Conservation (phyloP, 2,797 vertebrate species). For the Chaunax sp. region DNA sequence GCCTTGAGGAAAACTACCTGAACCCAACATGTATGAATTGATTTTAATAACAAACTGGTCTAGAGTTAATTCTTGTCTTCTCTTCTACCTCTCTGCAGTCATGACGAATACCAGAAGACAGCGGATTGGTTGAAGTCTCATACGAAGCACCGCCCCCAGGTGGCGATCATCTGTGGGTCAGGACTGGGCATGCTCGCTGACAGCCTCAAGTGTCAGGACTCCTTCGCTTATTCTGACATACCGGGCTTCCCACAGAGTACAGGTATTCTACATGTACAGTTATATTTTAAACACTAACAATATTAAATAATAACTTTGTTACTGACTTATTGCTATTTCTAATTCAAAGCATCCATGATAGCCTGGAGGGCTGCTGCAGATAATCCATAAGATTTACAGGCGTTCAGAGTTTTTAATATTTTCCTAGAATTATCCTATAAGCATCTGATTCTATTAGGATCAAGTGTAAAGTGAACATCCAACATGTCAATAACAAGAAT, state of each 20-base stretch:
- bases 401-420: too few species aligned
- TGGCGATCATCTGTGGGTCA: conserved; percentile 88
- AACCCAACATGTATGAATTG: neutral
- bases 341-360: too few species aligned
- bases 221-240: conserved; percentile 84
- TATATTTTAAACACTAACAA: neutral
- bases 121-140: conserved; percentile 85
- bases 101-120: conserved; percentile 84
- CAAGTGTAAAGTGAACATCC: too few species aligned
- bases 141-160: conserved; percentile 84
- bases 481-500: too few species aligned
- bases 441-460: too few species aligned
- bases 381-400: too few species aligned
- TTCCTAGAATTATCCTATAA: too few species aligned
- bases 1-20: neutral
- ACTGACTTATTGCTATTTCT: too few species aligned
- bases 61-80: too few species aligned
- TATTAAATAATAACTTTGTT: too few species aligned
- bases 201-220: conserved; percentile 78
- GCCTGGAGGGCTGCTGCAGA: too few species aligned
- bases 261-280: conserved; percentile 64
- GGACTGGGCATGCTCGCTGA: conserved; percentile 87
- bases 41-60: too few species aligned
- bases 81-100: conserved; percentile 58
- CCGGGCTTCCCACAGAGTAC: conserved; percentile 89